Base-by-base conservation (phyloP, 2,113 vertebrate genomes). In the Myrmecophaga tridactyla region DNA sequence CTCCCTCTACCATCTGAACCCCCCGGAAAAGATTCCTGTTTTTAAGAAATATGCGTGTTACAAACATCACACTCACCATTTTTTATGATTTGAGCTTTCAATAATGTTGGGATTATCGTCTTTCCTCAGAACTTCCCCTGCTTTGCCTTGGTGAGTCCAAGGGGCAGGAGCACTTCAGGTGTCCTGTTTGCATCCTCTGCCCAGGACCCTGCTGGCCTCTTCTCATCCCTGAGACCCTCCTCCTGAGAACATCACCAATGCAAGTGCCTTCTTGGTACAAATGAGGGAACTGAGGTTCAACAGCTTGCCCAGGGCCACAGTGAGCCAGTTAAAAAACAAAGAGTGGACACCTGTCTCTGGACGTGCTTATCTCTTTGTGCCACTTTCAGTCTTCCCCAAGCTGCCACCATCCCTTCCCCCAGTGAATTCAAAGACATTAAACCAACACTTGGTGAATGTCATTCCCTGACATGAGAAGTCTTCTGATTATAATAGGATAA, bases 111-210 rank as follows among this genome's bases (percentile, higher is more conserved):
- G 13, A 41, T 53, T 58, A 14, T 3, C 31, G 75, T 23, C 31
- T 92, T 36, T 80, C 88, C 73, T 80, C n/a, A 85, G 51, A 48
- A 39, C 41, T 20, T 0, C 29, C 36, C 21, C 14, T 6, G 29
- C 11, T 43, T 39, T 70, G 58, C 69, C 31, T 53, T n/a, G 39
- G 29, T 53, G 46, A 58, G 34, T 83, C 67, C 31, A n/a, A n/a
- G 31, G 36, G 56, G 23, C 43, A 17, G 17, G 34, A 51, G 12
- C 1, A 0, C n/a, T 43, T n/a, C 1, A 0, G 2, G 4, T 4
- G 27, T 18, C 39, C 31, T 41, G 1, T 20, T 7, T 8, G 62
- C 39, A 4, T 34, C 70, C 36, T 25, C 46, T 62, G 60, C 27
- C 84, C 48, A 2, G 1, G 4, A 6, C 7, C 34, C 29, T 29